Evolutionary conservation across 35 echinoderm and acorn worm species (phyloP).

Genomic region (Eucidaris tribuloides): DNA sequence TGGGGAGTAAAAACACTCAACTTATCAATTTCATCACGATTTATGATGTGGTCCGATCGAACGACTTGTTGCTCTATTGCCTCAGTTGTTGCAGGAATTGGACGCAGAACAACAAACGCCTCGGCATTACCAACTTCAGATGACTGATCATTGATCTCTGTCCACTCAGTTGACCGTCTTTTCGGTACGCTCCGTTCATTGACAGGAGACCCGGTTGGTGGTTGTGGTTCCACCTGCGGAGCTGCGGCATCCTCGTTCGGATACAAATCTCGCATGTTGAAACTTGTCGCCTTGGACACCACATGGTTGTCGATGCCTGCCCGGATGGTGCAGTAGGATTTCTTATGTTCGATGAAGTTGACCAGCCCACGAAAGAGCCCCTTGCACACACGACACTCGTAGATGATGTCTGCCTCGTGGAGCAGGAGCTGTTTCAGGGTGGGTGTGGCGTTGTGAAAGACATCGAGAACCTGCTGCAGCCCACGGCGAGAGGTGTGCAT

Average conservation of each 20-base stretch:
- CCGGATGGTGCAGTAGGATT: conserved; percentile 65
- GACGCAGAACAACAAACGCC: conserved; percentile 54
- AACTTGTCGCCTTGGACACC: conserved; percentile 16
- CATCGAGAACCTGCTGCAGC: conserved; percentile 58
- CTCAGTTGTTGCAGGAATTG: conserved; percentile 68
- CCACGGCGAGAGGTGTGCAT: conserved; percentile 40
- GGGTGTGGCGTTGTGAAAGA: conserved; percentile 67
- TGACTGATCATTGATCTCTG: background rate
- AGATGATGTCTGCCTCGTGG: conserved; percentile 88
- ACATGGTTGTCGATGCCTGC: conserved; percentile 18
- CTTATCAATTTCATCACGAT: conserved; percentile 73
- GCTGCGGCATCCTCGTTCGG: conserved; percentile 64
- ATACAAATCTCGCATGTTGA: conserved; percentile 53
- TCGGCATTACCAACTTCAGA: background rate
- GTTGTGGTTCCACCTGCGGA: conserved; percentile 45
- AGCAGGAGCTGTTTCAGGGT: conserved; percentile 70
- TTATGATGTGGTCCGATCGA: conserved; percentile 67
- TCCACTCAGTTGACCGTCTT: background rate
- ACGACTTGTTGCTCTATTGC: conserved; percentile 85
- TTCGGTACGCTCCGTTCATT: conserved; percentile 11
- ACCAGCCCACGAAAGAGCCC: conserved; percentile 83
- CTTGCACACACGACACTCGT: conserved; percentile 81
- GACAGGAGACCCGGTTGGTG: background rate
- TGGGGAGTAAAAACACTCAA: conserved; percentile 64
- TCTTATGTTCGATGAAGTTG: conserved; percentile 97